Evolutionary conservation across 2,797 vertebrate species (phyloP).

Genomic region (Adrianichthys oophorus): DNA sequence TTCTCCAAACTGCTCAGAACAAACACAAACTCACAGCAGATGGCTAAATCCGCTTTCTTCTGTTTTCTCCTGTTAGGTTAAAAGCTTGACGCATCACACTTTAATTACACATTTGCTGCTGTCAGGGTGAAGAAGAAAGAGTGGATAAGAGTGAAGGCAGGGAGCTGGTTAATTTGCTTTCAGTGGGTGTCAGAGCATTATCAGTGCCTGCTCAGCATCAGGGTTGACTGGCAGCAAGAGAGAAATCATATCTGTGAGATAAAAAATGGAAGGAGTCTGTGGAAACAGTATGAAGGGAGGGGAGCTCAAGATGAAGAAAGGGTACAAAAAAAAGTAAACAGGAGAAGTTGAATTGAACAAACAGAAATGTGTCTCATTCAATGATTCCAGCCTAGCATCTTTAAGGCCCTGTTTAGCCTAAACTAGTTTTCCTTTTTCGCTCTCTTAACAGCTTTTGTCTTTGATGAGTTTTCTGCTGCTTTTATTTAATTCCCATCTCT

Average conservation of each 20-base stretch:
- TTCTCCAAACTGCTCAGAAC: slow-evolving; percentile 25
- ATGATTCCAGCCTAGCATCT: no score
- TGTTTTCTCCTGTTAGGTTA: slow-evolving; percentile 17
- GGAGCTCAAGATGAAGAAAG: slow-evolving; percentile 23
- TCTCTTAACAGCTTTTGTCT: background rate
- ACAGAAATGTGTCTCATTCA: background rate
- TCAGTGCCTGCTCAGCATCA: slow-evolving; percentile 50
- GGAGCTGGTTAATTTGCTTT: slow-evolving; percentile 60
- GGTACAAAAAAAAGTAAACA: slow-evolving; percentile 4
- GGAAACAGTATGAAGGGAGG: slow-evolving; percentile 25
- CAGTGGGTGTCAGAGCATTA: slow-evolving; percentile 50
- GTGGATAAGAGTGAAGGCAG: slow-evolving; percentile 24
- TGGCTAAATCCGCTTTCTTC: slow-evolving; percentile 12
- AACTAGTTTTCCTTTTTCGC: no score
- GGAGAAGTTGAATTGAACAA: slow-evolving; percentile 1
- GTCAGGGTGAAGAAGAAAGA: slow-evolving; percentile 17
- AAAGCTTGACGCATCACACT: slow-evolving; percentile 15
- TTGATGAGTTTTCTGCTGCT: slow-evolving; percentile 12
- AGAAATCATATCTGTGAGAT: slow-evolving; percentile 55
- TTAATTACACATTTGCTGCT: slow-evolving; percentile 47
- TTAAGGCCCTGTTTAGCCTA: no score
- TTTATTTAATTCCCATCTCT: slow-evolving; percentile 37
- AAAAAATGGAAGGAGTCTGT: slow-evolving; percentile 42
- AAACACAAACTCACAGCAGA: slow-evolving; percentile 32
- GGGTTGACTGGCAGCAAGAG: slow-evolving; percentile 59